phyloP scores from a whole-genome alignment of 1,140 invertebrate species.

The Elymnias hypermnestra region DNA sequence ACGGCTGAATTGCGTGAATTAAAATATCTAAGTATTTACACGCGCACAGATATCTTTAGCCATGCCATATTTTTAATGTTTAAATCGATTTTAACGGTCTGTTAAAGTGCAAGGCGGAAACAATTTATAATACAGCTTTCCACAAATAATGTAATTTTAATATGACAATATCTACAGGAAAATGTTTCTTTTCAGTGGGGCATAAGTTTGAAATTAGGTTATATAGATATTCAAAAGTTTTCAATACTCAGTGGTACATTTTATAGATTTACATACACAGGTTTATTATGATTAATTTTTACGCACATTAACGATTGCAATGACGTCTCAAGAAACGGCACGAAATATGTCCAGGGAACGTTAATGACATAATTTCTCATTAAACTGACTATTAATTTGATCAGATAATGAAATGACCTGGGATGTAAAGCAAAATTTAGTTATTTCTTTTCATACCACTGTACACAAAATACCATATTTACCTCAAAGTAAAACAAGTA shows the following conservation, averaged over 20 bases:
- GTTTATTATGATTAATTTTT: conserved; percentile 18
- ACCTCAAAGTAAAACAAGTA: no score
- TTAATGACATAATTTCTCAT: no score
- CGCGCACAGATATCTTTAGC: no score
- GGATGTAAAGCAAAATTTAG: no score
- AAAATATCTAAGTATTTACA: no score
- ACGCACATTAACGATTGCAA: no score
- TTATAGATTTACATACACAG: not conserved
- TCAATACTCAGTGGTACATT: not conserved
- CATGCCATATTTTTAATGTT: not conserved
- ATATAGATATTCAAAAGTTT: not conserved
- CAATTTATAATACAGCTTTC: not conserved
- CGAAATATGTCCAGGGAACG: no score
- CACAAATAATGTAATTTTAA: not conserved
- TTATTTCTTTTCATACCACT: no score
- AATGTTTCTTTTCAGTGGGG: not conserved
- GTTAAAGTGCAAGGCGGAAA: conserved; percentile 2
- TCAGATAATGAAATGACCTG: no score
- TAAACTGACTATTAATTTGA: no score
- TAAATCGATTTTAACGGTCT: not conserved
- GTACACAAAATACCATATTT: no score
- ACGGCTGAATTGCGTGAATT: not conserved
- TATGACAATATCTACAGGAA: not conserved
- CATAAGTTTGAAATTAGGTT: conserved; percentile 7
- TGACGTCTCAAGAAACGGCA: no score